phyloP scores from a whole-genome alignment of 2,888 invertebrate species.

The Thelaira solivaga region DNA sequence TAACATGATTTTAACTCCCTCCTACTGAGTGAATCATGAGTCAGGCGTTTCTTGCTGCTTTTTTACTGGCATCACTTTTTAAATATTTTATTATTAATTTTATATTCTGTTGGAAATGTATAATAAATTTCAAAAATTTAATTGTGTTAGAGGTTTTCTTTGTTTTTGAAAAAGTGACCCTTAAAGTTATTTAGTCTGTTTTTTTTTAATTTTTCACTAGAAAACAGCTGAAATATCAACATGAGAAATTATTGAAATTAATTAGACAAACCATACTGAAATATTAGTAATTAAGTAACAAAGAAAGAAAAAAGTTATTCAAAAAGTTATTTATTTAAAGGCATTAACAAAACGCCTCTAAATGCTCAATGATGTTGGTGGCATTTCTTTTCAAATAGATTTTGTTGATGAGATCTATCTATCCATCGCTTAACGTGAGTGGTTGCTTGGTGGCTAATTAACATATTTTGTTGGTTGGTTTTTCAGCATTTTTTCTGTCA shows the following conservation, averaged over 20 bases:
- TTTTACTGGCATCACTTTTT: background rate
- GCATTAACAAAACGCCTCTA: constrained; percentile 56
- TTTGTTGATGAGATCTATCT: constrained; percentile 4
- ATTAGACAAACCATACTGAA: constrained; percentile 27
- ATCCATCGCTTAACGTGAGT: background rate
- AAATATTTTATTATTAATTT: background rate
- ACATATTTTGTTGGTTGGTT: constrained; percentile 12
- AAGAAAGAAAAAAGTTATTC: constrained; percentile 23
- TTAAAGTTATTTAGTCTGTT: background rate
- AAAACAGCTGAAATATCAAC: constrained; percentile 55
- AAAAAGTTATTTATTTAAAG: too few relatives aligned
- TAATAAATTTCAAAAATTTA: background rate
- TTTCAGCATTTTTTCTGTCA: background rate
- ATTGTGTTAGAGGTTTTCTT: background rate
- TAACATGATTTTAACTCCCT: constrained; percentile 56
- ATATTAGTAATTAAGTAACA: background rate
- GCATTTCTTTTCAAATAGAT: constrained; percentile 7
- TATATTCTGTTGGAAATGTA: background rate
- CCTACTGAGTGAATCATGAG: constrained; percentile 59
- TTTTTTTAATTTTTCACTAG: background rate
- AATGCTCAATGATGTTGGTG: constrained; percentile 53
- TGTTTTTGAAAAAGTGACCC: background rate
- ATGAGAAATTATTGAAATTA: constrained; percentile 53
- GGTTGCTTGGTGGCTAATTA: background rate
- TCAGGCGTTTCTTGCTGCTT: constrained; percentile 28